Evolutionary conservation across 2,797 vertebrate genomes (phyloP), one percentile per base, ranked within the genome.

Genomic region (Gallirallus australis): DNA sequence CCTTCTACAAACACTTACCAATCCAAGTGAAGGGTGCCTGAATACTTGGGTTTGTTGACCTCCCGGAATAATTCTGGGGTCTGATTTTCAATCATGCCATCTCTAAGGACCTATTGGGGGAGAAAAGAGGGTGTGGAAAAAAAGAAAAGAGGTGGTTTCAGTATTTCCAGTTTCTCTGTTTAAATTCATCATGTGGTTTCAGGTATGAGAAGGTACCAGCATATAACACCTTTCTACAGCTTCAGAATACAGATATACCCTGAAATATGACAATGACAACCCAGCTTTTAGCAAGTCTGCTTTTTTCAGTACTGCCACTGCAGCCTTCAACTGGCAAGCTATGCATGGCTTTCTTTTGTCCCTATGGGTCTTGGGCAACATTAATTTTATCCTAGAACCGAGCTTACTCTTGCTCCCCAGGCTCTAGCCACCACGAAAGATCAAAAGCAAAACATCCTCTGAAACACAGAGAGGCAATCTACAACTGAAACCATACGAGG

Each of bases 11-110:
- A 82, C 31, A 91, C 96, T 89, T 97, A 99, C 99, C 97, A 98
- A 98, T 99, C 99, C 93, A 99, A 96, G 96, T 99, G 97, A 52
- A 99, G 56, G 19, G 99, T 99, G 90, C 99, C 99, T 7, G 97
- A 98, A 96, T 99, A 99, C 98, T 99, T 99, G 85, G 99, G 99
- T 92, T 97, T 99, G 97, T 86, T 99, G 50, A 99, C 99, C 4
- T 99, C 99, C 35, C 89, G 93, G 96, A 99, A 99, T 31, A 97
- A 93, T 91, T 99, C 98, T 3, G 99, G 98, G 1, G 97, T 99
- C 94, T 99, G 98, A 97, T 99, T 99, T 97, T 99, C 99, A 96
- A 99, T 97, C 99, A 99, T 98, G 68, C 98, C 99, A 11, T 99
- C 99, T 97, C 98, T 99, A 92, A 99, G 96, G 50, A 99, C 99